Conservation (phyloP, 2,888 invertebrate genomes). For the Scaptomyza reducta region DNA sequence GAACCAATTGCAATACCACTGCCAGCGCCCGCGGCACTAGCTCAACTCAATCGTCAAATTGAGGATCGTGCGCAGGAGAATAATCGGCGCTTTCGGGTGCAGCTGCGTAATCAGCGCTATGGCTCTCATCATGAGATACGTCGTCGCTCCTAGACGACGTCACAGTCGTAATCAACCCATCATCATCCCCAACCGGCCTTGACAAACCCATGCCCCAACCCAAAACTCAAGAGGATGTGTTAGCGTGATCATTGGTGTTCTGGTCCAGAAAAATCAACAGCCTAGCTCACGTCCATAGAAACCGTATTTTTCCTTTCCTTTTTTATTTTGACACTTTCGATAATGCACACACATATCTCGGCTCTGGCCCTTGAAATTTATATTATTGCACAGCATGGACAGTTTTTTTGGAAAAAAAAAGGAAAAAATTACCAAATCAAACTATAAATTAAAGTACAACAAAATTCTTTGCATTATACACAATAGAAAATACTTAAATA, state of each 20-base stretch:
- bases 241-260: constrained; percentile 44
- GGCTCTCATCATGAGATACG: constrained; percentile 80
- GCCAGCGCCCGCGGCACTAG: constrained; percentile 42
- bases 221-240: constrained; percentile 50
- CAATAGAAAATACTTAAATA: constrained; percentile 36
- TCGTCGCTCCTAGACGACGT: constrained; percentile 62
- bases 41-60: constrained; percentile 46
- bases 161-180: neutral
- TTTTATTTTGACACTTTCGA: constrained; percentile 34
- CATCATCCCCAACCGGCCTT: constrained; percentile 7
- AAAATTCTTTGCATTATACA: constrained; percentile 56
- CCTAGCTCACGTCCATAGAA: constrained; percentile 55
- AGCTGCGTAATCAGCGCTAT: constrained; percentile 78
- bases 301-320: constrained; percentile 41
- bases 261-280: constrained; percentile 25
- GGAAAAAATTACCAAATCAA: constrained; percentile 39
- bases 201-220: constrained; percentile 6
- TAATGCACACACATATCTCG: constrained; percentile 25
- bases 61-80: constrained; percentile 66
- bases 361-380: neutral
- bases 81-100: constrained; percentile 75
- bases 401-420: constrained; percentile 2
- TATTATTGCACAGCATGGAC: constrained; percentile 24
- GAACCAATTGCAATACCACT: constrained; percentile 33
- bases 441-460: constrained; percentile 35